A percentile compares a stretch with the other conserved stretches of the same genome.
Conservation (phyloP, 2,113 vertebrate species). For the Taurulus bubalis region DNA sequence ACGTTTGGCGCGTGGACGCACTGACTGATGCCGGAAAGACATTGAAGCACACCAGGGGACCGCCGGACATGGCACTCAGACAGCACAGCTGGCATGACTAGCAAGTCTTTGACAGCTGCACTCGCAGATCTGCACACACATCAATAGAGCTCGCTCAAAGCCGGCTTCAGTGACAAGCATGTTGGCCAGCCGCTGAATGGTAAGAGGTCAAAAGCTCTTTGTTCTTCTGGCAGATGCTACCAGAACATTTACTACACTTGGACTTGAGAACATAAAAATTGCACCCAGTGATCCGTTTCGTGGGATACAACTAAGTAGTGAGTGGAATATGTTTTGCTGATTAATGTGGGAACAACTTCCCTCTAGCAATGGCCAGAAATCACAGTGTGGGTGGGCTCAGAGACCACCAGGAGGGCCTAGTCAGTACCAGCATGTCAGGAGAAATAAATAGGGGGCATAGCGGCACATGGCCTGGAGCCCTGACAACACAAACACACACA, state of each 20-base stretch:
- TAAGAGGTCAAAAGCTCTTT: conserved; percentile 2
- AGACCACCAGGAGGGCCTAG: neutral
- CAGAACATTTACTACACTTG: neutral
- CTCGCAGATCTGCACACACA: conserved; percentile 26
- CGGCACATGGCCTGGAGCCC: neutral
- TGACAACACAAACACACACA: neutral
- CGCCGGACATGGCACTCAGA: conserved; percentile 29
- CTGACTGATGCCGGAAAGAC: conserved; percentile 22
- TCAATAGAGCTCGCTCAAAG: neutral
- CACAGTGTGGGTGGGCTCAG: neutral
- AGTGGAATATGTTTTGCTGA: neutral
- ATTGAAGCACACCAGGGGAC: conserved; percentile 19
- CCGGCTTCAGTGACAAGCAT: neutral
- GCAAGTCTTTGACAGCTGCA: conserved; percentile 28
- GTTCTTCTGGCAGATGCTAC: neutral
- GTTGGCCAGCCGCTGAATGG: neutral
- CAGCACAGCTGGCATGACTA: conserved; percentile 33
- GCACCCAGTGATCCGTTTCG: neutral
- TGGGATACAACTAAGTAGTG: neutral
- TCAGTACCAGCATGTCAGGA: neutral
- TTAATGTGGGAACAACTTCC: neutral
- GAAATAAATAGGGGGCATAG: neutral
- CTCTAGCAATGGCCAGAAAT: neutral
- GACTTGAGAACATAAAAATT: neutral
- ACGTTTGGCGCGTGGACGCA: neutral